Evolutionary conservation across 2,113 vertebrate genomes (phyloP).

Genomic region (Empidonax traillii): DNA sequence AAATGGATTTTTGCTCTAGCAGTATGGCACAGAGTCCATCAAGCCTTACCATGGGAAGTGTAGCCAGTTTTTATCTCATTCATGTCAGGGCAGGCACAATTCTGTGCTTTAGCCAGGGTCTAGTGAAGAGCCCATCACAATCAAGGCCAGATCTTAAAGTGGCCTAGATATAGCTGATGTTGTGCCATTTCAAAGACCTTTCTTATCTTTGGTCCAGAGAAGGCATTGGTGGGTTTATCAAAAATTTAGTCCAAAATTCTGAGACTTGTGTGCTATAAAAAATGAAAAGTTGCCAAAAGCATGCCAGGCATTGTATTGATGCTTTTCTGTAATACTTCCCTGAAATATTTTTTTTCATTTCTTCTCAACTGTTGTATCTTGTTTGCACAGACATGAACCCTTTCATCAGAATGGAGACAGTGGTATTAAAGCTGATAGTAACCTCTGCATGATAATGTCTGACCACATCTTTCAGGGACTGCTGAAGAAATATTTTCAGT

Average conservation of each 20-base stretch:
- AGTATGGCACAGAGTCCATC: not conserved
- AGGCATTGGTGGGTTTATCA: not conserved
- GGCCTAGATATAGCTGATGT: not conserved
- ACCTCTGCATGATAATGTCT: not conserved
- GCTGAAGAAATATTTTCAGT: not conserved
- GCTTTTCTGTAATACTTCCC: not conserved
- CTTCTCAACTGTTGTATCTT: not conserved
- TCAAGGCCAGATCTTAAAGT: not conserved
- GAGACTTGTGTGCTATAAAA: not conserved
- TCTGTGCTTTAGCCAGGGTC: not conserved
- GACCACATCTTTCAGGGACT: not conserved
- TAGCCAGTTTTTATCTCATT: not conserved
- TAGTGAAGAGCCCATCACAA: not conserved
- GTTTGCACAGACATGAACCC: not conserved
- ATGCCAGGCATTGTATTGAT: not conserved
- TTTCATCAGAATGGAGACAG: not conserved
- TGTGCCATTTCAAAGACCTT: not conserved
- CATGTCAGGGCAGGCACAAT: not conserved
- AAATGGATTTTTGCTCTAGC: not conserved
- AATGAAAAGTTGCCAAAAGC: not conserved
- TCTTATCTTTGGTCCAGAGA: not conserved
- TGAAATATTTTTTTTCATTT: not conserved
- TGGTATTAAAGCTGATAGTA: not conserved
- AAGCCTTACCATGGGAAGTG: not conserved
- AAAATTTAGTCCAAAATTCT: not conserved